phyloP scores from a whole-genome alignment of 2,797 vertebrate species.

The Microcaecilia unicolor region DNA sequence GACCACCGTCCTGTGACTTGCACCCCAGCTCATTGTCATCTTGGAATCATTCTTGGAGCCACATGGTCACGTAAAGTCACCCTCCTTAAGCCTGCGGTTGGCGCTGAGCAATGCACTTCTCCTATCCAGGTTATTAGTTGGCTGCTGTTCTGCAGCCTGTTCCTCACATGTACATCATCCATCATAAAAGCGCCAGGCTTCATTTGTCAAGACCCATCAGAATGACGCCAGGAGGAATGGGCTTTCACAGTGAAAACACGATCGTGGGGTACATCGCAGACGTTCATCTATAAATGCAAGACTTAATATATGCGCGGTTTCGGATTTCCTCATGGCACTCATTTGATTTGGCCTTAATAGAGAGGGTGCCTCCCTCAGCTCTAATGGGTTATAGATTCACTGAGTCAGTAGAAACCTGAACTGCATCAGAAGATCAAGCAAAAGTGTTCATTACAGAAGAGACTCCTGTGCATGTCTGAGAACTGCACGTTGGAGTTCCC shows the following conservation, averaged over 20 bases:
- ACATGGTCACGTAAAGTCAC: neutral
- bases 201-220: slow-evolving; percentile 22
- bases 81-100: slow-evolving; percentile 6
- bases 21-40: no score
- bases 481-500: no score
- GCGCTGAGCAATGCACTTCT: neutral
- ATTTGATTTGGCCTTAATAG: neutral
- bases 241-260: neutral
- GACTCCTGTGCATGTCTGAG: no score
- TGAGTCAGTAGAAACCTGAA: neutral
- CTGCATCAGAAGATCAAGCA: no score
- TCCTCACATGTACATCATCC: slow-evolving; percentile 25
- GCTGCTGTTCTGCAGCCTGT: slow-evolving; percentile 5
- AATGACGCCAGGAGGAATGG: slow-evolving; percentile 6
- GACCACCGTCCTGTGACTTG: no score
- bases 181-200: slow-evolving; percentile 13
- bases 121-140: slow-evolving; percentile 17
- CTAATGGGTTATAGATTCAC: neutral
- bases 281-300: neutral
- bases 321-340: neutral
- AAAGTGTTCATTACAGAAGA: no score
- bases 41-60: no score
- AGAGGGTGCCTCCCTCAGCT: neutral
- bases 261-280: neutral
- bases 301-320: neutral